Conservation (phyloP, 2,113 vertebrate species). For the Microtus montanus region DNA sequence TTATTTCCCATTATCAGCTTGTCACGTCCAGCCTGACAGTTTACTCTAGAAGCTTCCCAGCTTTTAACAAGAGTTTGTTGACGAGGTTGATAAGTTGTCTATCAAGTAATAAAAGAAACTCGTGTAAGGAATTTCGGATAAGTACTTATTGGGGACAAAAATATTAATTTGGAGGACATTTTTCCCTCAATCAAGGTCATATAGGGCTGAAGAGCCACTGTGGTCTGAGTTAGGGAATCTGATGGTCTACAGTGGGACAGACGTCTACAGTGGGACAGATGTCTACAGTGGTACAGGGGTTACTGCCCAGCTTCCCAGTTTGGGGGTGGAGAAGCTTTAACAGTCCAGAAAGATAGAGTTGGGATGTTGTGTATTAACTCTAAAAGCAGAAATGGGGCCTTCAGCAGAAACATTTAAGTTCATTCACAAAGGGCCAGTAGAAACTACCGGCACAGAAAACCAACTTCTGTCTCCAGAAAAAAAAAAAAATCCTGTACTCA, state of each 20-base stretch:
- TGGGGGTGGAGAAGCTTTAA: slow-evolving; percentile 24
- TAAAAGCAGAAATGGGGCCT: slow-evolving; percentile 43
- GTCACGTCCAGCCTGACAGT: background rate
- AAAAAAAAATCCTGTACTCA: slow-evolving; percentile 13
- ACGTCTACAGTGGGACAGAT: background rate
- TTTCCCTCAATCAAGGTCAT: background rate
- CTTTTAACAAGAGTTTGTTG: slow-evolving; percentile 57
- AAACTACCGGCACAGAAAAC: slow-evolving; percentile 34
- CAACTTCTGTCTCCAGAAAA: slow-evolving; percentile 33
- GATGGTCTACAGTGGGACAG: slow-evolving; percentile 27
- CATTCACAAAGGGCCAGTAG: background rate
- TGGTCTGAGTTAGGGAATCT: slow-evolving; percentile 60
- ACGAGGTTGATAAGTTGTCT: slow-evolving; percentile 61
- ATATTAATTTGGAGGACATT: slow-evolving; percentile 37
- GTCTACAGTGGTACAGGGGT: slow-evolving; percentile 33
- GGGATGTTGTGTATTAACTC: slow-evolving; percentile 20
- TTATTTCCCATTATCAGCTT: slow-evolving; percentile 15
- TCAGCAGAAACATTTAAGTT: background rate
- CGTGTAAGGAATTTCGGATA: slow-evolving; percentile 10
- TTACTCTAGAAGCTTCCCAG: slow-evolving; percentile 57
- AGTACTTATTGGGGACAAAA: slow-evolving; percentile 54
- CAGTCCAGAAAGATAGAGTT: slow-evolving; percentile 56
- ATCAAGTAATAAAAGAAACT: background rate
- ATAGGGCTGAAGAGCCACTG: slow-evolving; percentile 52
- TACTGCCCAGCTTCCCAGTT: slow-evolving; percentile 53